Evolutionary conservation across 2,113 vertebrate genomes (phyloP).

Genomic region (Clarias gariepinus): DNA sequence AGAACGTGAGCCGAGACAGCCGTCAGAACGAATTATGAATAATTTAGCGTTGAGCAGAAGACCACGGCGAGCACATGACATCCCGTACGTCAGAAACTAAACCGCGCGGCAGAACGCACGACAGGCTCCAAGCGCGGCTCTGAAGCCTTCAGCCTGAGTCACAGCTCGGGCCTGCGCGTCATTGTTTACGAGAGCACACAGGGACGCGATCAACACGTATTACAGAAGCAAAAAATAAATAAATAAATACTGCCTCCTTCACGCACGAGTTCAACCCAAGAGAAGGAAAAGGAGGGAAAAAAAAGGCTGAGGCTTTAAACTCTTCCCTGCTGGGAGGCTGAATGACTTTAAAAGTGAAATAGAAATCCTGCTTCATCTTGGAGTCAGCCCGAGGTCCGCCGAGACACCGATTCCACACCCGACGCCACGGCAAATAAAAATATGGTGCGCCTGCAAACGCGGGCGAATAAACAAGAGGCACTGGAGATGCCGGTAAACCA

Average conservation of each 20-base stretch:
- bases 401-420: neutral
- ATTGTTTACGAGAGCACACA: neutral
- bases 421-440: neutral
- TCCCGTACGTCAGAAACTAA: neutral
- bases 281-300: neutral
- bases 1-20: constrained; percentile 46
- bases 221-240: neutral
- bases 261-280: neutral
- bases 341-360: neutral
- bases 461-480: neutral
- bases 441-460: neutral
- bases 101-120: no score
- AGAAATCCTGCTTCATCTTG: neutral
- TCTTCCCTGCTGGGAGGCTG: neutral
- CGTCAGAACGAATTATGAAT: constrained; percentile 50
- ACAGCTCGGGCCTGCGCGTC: neutral
- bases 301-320: neutral
- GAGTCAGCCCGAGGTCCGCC: neutral
- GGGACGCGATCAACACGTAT: neutral
- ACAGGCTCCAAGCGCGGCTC: neutral
- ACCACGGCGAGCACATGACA: neutral
- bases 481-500: neutral
- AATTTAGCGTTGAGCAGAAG: constrained; percentile 23
- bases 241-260: neutral
- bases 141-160: neutral